Percentiles rank a stretch among this genome's conserved stretches.
phyloP scores from a whole-genome alignment of 2,113 vertebrate species.

The Protobothrops mucrosquamatus region DNA sequence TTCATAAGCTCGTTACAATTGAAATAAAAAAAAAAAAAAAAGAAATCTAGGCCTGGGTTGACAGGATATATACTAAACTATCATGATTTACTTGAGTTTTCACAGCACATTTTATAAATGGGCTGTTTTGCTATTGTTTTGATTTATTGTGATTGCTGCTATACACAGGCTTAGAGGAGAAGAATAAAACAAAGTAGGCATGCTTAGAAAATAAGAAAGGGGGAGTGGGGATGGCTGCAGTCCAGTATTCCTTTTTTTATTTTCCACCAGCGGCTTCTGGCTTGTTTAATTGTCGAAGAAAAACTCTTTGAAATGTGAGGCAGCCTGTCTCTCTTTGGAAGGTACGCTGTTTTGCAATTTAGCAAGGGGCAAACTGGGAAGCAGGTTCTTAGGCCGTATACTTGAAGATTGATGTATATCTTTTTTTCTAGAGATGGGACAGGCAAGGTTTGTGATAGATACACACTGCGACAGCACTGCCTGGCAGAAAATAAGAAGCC shows the following conservation, averaged over 20 bases:
- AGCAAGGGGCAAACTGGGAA: constrained; percentile 19
- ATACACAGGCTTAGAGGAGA: not conserved
- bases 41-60: not conserved
- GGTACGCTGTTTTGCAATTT: not conserved
- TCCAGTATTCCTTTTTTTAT: not conserved
- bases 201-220: not conserved
- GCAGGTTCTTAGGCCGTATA: constrained; percentile 41
- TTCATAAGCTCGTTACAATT: not conserved
- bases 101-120: not conserved
- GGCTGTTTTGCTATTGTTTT: not conserved
- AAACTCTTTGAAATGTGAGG: not conserved
- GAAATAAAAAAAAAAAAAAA: not conserved
- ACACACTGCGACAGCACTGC: constrained; percentile 50
- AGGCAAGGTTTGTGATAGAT: constrained; percentile 51
- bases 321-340: not conserved
- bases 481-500: constrained; percentile 62
- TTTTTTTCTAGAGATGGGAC: constrained; percentile 54
- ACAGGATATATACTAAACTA: not conserved
- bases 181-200: not conserved
- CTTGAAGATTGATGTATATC: constrained; percentile 44
- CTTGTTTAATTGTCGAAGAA: not conserved
- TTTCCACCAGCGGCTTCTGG: not conserved
- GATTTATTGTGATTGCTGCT: not conserved
- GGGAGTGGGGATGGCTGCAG: not conserved
- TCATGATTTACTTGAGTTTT: not conserved